These are phyloP conservation scores for Sialia sialis DNA, from an alignment of 2,113 vertebrate species.

Conservation along the genomic window DNA sequence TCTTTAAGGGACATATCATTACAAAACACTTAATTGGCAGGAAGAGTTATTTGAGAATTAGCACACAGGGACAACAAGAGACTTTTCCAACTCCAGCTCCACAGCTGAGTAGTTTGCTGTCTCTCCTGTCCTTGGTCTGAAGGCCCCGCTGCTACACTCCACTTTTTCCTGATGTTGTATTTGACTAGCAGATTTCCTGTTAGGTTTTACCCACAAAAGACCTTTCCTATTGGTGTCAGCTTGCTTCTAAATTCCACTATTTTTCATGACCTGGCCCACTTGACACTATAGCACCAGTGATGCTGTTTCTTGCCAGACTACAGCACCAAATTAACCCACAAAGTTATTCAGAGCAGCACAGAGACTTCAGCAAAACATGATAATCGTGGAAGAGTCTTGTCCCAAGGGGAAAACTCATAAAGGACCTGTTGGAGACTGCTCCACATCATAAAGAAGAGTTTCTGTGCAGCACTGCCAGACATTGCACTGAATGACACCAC, in stretches of 20 bases:
- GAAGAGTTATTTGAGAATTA: not conserved
- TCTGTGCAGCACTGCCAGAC: not conserved
- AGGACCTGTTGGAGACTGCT: not conserved
- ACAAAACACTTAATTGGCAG: not conserved
- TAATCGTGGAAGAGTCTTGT: not conserved
- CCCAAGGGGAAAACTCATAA: not conserved
- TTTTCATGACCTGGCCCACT: fast-evolving
- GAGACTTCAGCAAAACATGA: not conserved
- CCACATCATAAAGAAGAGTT: not conserved
- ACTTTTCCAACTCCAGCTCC: not conserved
- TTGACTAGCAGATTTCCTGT: not conserved
- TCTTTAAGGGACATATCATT: not conserved
- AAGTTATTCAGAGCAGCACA: not conserved
- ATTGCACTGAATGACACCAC: not conserved
- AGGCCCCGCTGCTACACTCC: not conserved
- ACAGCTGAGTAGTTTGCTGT: not conserved
- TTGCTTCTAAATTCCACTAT: not conserved
- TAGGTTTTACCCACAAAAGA: not conserved
- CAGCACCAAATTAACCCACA: not conserved
- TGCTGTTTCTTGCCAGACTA: not conserved
- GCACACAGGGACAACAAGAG: not conserved
- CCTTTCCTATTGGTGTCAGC: not conserved
- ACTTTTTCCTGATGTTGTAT: not conserved
- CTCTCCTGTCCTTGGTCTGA: not conserved
- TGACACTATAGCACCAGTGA: not conserved